These are phyloP conservation scores for Kryptolebias marmoratus DNA, from an alignment of 2,113 vertebrate species.

Conservation along the genomic window DNA sequence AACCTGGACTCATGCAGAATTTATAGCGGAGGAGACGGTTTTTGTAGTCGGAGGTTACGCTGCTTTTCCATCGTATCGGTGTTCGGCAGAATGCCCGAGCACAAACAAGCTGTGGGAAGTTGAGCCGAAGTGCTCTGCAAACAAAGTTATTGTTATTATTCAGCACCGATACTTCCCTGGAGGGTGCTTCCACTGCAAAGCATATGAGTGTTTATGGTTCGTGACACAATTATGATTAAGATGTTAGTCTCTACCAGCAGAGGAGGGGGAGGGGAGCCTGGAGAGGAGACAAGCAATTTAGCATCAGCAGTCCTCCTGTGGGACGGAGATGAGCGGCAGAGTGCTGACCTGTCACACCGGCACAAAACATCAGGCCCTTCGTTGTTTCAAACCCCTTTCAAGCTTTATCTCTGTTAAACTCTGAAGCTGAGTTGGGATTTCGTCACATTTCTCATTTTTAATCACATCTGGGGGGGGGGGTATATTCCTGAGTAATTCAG, in stretches of 20 bases:
- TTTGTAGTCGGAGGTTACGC: not conserved
- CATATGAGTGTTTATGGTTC: constrained; percentile 64
- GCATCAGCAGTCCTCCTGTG: constrained; percentile 37
- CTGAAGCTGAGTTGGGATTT: not conserved
- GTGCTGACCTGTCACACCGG: constrained; percentile 39
- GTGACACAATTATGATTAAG: constrained; percentile 72
- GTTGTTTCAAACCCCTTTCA: not conserved
- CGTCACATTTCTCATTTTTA: not conserved
- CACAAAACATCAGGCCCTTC: not conserved
- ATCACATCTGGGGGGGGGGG: not conserved
- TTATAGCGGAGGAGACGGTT: too few species aligned
- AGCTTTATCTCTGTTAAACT: not conserved
- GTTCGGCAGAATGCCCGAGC: not conserved
- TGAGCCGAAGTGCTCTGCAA: constrained; percentile 31
- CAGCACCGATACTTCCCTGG: constrained; percentile 33
- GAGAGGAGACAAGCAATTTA: constrained; percentile 54
- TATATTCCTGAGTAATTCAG: not conserved
- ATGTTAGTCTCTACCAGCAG: constrained; percentile 52
- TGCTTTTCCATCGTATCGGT: constrained; percentile 1
- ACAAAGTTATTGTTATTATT: constrained; percentile 60
- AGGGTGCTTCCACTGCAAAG: constrained; percentile 45
- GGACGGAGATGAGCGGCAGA: constrained; percentile 16
- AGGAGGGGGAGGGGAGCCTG: not conserved
- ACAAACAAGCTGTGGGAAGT: constrained; percentile 39
- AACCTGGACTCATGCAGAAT: too few species aligned